These are phyloP conservation scores for Leptodactylus fuscus DNA, from an alignment of 2,113 vertebrate species.

Conservation along the genomic window DNA sequence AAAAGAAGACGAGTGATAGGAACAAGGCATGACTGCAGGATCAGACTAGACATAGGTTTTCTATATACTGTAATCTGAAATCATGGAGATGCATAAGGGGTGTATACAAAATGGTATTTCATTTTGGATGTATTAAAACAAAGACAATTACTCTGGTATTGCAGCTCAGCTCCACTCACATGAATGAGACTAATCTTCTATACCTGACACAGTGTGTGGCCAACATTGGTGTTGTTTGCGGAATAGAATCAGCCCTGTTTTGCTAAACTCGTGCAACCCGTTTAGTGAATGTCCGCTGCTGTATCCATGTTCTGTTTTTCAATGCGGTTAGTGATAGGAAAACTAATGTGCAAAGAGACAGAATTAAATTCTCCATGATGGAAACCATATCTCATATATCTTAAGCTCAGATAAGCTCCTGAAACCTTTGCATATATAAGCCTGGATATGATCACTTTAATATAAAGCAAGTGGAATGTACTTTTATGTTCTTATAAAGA, in stretches of 20 bases:
- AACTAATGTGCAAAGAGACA: neutral
- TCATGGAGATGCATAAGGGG: too few species aligned
- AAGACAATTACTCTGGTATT: neutral
- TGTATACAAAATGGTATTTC: neutral
- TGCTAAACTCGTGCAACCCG: neutral
- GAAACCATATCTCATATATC: neutral
- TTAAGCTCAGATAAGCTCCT: neutral
- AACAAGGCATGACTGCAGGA: too few species aligned
- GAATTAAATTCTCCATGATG: neutral
- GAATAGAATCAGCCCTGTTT: neutral
- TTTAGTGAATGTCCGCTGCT: neutral
- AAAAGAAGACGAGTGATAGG: too few species aligned
- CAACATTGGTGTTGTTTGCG: neutral
- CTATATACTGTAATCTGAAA: too few species aligned
- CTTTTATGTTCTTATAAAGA: neutral
- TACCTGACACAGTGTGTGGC: neutral
- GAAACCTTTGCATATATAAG: slow-evolving; percentile 10
- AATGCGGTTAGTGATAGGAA: neutral
- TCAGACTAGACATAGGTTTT: too few species aligned
- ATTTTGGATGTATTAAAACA: neutral
- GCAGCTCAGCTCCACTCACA: neutral
- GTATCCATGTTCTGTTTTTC: neutral
- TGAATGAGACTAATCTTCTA: neutral
- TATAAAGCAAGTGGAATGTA: neutral
- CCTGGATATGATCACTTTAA: neutral